Evolutionary conservation across 1,140 invertebrate genomes (phyloP), one percentile per base, ranked within the genome.

Genomic region (Ceratina japonica): DNA sequence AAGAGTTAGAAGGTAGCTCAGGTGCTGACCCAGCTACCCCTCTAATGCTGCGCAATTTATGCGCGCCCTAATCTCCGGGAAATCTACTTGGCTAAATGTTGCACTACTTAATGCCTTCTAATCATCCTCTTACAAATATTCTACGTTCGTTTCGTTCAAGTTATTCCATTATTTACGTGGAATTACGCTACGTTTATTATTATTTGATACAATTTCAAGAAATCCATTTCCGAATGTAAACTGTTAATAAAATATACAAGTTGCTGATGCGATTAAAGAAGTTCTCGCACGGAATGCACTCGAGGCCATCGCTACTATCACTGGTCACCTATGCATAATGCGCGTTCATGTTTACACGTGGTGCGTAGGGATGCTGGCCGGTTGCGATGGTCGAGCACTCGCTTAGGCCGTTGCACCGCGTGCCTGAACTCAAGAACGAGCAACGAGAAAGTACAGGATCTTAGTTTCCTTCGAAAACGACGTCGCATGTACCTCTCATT

Each of bases 401-500:
- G 69, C 77, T 83, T 87, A 85, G 83, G 85, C 85, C 86, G 76
- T 87, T 87, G 86, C 85, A 74, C 79, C 52, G 81, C 56, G 81
- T 87, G 85, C 54, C 15, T n/a, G 85, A 87, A 85, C 81, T 10
- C 37, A 44, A 44, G 5, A 44, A 44, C 63, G 63, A 79, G 54
- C 72, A 52, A 85, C 68, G 82, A 75, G 80, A 72, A 65, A 69
- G 37, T 13, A 62, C 18, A 16, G 20, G 27, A 18, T 31, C 24
- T 18, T 27, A 44, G 37, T 44, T 44, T 44, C 37, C 37, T 44
- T 44, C 37, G 5, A 0, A 44, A 44, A 44, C 37, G 37, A 44
- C 10, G 37, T 44, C 37, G 37, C 37, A 10, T 44, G 37, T 44
- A 7, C 37, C 10, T 44, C 37, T 44, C 37, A 44, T 44, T 44